Conservation (phyloP, 2,113 vertebrate genomes). For the Deroptyus accipitrinus region DNA sequence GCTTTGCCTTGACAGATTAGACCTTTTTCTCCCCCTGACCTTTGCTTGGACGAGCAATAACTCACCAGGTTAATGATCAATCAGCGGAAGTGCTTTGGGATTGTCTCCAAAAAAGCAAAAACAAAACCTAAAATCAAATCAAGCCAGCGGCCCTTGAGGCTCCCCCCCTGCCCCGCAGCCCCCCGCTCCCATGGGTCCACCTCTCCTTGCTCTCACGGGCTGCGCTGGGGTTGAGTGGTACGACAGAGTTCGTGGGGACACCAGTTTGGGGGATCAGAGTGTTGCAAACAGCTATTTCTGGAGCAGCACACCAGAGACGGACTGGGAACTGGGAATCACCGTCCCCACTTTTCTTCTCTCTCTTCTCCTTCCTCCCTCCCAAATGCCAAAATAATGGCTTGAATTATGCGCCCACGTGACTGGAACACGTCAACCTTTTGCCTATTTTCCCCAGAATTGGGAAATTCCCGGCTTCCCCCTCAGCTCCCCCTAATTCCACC, state of each 20-base stretch:
- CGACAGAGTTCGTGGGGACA: background rate
- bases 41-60: slow-evolving; percentile 81
- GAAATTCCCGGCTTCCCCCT: background rate
- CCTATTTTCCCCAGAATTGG: slow-evolving; percentile 43
- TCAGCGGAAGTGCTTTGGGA: slow-evolving; percentile 71
- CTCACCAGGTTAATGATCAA: slow-evolving; percentile 85
- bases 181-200: background rate
- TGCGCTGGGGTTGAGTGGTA: background rate
- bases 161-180: background rate
- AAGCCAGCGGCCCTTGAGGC: background rate
- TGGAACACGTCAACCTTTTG: slow-evolving; percentile 59
- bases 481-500: background rate
- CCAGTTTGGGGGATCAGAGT: background rate
- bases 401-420: slow-evolving; percentile 65
- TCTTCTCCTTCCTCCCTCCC: background rate
- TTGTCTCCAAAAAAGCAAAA: slow-evolving; percentile 65
- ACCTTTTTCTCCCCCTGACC: slow-evolving; percentile 78
- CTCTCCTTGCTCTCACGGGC: background rate
- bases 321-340: slow-evolving; percentile 2
- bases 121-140: slow-evolving; percentile 38
- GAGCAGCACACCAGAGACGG: background rate
- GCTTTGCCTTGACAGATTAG: slow-evolving; percentile 77
- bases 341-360: background rate
- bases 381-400: slow-evolving; percentile 65
- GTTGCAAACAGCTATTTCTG: slow-evolving; percentile 42